These are phyloP conservation scores for Seladonia tumulorum DNA, from an alignment of 2,888 invertebrate genomes.

Conservation along the genomic window DNA sequence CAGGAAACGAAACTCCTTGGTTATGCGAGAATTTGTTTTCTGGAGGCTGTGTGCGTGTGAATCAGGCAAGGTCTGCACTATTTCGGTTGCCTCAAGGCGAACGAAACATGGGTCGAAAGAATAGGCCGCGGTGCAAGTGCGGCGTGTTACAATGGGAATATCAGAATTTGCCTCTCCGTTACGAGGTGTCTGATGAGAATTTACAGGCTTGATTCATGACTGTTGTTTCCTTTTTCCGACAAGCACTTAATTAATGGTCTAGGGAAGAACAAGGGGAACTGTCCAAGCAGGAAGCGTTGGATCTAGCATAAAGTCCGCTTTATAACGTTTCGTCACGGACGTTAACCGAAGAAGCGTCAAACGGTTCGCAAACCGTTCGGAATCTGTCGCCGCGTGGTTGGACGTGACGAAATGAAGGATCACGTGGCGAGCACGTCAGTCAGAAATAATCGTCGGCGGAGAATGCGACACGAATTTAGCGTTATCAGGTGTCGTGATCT, in stretches of 20 bases:
- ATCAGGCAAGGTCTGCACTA: conserved; percentile 54
- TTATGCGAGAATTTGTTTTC: conserved; percentile 43
- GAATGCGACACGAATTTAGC: conserved; percentile 45
- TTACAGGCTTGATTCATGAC: rapidly evolving
- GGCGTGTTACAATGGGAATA: neutral
- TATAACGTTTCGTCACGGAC: too few species aligned
- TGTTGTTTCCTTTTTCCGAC: too few species aligned
- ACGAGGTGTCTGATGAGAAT: too few species aligned
- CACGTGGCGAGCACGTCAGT: conserved; percentile 31
- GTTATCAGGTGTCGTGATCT: conserved; percentile 45
- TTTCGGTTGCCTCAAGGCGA: conserved; percentile 56
- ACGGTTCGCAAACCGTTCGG: neutral
- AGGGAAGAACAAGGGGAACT: too few species aligned
- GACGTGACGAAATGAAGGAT: conserved; percentile 31
- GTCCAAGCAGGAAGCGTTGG: too few species aligned
- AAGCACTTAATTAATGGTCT: too few species aligned
- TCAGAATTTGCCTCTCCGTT: neutral
- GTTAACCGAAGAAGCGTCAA: too few species aligned
- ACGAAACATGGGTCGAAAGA: conserved; percentile 43
- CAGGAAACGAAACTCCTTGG: conserved; percentile 24
- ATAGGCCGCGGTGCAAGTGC: conserved; percentile 37
- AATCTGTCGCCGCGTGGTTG: neutral
- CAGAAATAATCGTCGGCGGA: conserved; percentile 51
- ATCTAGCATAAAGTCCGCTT: too few species aligned
- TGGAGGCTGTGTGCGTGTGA: conserved; percentile 36